phyloP scores from a whole-genome alignment of 2,797 vertebrate genomes.

The Gorsachius magnificus region DNA sequence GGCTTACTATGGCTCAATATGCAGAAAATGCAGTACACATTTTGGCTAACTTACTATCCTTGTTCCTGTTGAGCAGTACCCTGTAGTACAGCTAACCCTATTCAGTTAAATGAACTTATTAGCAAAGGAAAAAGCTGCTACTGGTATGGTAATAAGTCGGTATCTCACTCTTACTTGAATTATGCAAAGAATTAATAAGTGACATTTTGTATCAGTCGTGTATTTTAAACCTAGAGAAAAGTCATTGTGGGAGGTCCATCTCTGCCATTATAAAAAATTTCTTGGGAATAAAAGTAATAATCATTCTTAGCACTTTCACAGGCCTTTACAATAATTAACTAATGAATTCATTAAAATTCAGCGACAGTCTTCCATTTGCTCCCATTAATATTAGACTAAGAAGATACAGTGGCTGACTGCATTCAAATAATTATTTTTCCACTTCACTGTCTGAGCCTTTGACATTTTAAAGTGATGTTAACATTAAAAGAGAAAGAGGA shows the following conservation, averaged over 20 bases:
- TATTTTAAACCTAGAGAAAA: not conserved
- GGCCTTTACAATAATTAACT: conserved; percentile 32
- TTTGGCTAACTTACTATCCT: not conserved
- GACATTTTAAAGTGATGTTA: conserved; percentile 32
- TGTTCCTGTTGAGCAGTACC: not conserved
- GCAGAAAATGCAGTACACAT: not conserved
- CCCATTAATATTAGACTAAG: conserved; percentile 5
- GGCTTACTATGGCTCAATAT: not conserved
- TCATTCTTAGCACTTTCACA: not conserved
- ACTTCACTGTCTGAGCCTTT: not conserved
- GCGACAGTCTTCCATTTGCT: conserved; percentile 10
- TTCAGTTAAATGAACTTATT: not conserved
- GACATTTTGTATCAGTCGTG: not conserved
- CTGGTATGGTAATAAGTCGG: not conserved
- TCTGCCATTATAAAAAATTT: not conserved
- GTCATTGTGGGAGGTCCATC: not conserved
- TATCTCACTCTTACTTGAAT: not conserved
- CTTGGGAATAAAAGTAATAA: conserved; percentile 20
- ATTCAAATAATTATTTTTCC: conserved; percentile 43
- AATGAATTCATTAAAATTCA: conserved; percentile 52
- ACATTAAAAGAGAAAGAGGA: not conserved
- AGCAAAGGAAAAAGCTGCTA: not conserved
- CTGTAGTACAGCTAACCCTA: not conserved
- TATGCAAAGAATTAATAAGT: not conserved
- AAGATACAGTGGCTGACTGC: not conserved